A percentile compares a stretch with the other conserved stretches of the same genome.
Conservation (phyloP, 2,113 vertebrate species). For the Nematolebias whitei region DNA sequence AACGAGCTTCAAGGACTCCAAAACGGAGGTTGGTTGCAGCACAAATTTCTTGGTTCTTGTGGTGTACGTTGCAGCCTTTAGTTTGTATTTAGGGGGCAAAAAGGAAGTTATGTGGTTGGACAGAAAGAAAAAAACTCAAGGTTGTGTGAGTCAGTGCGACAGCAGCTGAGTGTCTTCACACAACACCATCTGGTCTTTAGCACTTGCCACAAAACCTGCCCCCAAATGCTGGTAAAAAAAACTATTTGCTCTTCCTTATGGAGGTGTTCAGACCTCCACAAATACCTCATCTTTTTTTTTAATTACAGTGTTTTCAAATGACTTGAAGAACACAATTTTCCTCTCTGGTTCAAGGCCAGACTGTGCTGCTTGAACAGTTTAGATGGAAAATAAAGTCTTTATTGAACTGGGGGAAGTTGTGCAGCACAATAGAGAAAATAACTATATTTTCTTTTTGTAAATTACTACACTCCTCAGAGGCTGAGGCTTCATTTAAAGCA, state of each 20-base stretch:
- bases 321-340: slow-evolving; percentile 6
- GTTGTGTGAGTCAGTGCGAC: slow-evolving; percentile 46
- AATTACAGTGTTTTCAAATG: background rate
- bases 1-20: no score
- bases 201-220: slow-evolving; percentile 52
- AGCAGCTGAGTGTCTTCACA: slow-evolving; percentile 64
- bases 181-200: slow-evolving; percentile 63
- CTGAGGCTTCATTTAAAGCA: slow-evolving; percentile 31
- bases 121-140: slow-evolving; percentile 17
- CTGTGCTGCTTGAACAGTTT: slow-evolving; percentile 16
- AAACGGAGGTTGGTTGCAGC: no score
- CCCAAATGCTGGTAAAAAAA: slow-evolving; percentile 44
- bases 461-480: slow-evolving; percentile 2
- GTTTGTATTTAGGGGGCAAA: slow-evolving; percentile 32
- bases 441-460: slow-evolving; percentile 1
- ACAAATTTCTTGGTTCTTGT: no score
- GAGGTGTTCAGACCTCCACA: slow-evolving; percentile 2
- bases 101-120: slow-evolving; percentile 21
- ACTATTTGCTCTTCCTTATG: slow-evolving; percentile 15
- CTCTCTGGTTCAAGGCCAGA: slow-evolving; percentile 33
- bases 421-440: background rate
- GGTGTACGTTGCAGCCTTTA: background rate
- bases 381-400: slow-evolving; percentile 5
- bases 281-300: slow-evolving; percentile 39
- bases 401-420: slow-evolving; percentile 1